Percentiles rank a stretch among this genome's conserved stretches.
Evolutionary conservation across 2,888 invertebrate species (phyloP).

Genomic region (Meteorus colon): DNA sequence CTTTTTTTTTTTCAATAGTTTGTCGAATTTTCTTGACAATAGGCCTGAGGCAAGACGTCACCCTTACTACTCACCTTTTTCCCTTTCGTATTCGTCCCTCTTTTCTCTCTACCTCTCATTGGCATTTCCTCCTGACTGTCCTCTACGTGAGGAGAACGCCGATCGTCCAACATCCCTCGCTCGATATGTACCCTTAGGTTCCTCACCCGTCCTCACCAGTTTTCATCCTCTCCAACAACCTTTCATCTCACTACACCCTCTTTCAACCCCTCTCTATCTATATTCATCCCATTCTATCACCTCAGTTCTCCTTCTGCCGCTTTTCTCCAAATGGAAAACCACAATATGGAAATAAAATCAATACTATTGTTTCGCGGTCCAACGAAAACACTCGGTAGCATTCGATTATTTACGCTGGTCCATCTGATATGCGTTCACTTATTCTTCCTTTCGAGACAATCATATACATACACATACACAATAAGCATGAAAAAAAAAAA

Average conservation of each 20-base stretch:
- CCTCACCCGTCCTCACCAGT: constrained; percentile 30
- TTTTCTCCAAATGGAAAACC: constrained; percentile 49
- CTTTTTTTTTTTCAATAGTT: neutral
- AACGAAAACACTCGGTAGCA: constrained; percentile 49
- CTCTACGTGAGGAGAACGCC: constrained; percentile 70
- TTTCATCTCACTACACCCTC: constrained; percentile 40
- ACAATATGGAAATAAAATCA: constrained; percentile 72
- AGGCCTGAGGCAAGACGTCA: constrained; percentile 8
- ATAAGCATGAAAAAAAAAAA: constrained; percentile 29
- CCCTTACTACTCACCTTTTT: neutral
- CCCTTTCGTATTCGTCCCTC: constrained; percentile 20
- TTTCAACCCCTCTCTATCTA: constrained; percentile 38
- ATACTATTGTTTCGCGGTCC: constrained; percentile 72
- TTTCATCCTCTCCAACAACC: constrained; percentile 36
- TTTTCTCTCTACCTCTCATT: constrained; percentile 37
- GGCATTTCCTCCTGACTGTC: constrained; percentile 48
- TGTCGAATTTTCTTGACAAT: constrained; percentile 13
- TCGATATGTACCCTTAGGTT: constrained; percentile 68
- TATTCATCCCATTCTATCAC: neutral
- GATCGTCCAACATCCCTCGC: constrained; percentile 70
- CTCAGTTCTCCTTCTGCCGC: constrained; percentile 35
- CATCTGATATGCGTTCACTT: constrained; percentile 29
- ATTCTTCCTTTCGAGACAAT: constrained; percentile 28
- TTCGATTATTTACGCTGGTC: constrained; percentile 53
- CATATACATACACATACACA: neutral